Conservation (phyloP, 2,888 invertebrate genomes). For the Euspilapteryx auroguttella region DNA sequence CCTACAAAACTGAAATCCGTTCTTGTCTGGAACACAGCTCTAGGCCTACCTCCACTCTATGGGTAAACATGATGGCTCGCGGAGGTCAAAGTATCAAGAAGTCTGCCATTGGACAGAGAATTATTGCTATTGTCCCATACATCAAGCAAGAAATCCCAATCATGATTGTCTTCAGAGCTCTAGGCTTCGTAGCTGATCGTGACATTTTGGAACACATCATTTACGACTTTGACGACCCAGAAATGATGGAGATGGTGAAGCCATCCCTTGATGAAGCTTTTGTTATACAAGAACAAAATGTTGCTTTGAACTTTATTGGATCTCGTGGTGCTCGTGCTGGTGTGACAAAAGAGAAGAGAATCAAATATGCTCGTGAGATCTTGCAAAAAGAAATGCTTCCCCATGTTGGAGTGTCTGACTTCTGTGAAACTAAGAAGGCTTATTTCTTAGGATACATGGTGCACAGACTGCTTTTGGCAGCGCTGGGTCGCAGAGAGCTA, state of each 20-base stretch:
- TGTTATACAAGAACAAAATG: conserved; percentile 98
- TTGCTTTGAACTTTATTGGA: conserved; percentile 98
- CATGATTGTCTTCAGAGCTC: conserved; percentile 99
- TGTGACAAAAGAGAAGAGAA: conserved; percentile 97
- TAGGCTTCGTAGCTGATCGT: conserved; percentile 98
- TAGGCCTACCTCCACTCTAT: conserved; percentile 94
- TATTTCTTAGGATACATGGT: conserved; percentile 99
- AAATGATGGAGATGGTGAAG: conserved; percentile 99
- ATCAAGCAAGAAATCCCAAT: conserved; percentile 99
- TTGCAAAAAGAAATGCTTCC: conserved; percentile 99
- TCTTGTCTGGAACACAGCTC: conserved; percentile 75
- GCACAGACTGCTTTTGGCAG: conserved; percentile 90
- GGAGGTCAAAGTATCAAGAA: conserved; percentile 99
- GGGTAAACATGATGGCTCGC: conserved; percentile 99
- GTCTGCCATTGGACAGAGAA: conserved; percentile 97
- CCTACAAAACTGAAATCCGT: conserved; percentile 96
- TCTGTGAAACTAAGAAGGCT: conserved; percentile 99
- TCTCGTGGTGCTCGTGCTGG: conserved; percentile 96
- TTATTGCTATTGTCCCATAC: conserved; percentile 96
- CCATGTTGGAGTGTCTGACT: conserved; percentile 98
- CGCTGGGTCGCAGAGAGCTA: conserved; percentile 92
- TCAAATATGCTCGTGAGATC: conserved; percentile 99
- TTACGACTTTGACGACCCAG: conserved; percentile 99
- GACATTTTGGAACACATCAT: conserved; percentile 99
- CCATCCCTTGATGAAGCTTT: conserved; percentile 99